phyloP scores from a whole-genome alignment of 1,140 invertebrate species.

The Liolophura sinensis region DNA sequence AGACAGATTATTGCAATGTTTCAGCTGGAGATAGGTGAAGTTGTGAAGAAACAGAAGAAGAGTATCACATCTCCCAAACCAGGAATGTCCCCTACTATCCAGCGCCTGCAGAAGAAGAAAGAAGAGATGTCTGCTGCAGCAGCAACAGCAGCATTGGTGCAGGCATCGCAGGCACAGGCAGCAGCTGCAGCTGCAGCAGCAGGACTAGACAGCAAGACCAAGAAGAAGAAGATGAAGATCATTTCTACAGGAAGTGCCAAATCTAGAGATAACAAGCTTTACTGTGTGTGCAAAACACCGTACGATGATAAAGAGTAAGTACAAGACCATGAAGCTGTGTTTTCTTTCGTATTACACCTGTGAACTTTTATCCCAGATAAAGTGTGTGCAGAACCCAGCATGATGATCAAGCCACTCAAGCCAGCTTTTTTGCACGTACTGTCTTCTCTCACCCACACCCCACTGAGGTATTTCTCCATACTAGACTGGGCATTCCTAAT shows the following conservation, averaged over 20 bases:
- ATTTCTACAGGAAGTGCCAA: slow-evolving; percentile 45
- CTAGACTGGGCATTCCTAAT: too few species aligned
- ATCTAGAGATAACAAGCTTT: slow-evolving; percentile 67
- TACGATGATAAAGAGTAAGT: slow-evolving; percentile 78
- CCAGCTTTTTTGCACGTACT: too few species aligned
- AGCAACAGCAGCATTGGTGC: slow-evolving; percentile 9
- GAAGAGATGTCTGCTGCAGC: slow-evolving; percentile 6
- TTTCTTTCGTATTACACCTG: too few species aligned
- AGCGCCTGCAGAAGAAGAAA: slow-evolving; percentile 9
- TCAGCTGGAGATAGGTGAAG: slow-evolving; percentile 13
- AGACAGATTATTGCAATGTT: background rate
- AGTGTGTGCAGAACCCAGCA: too few species aligned
- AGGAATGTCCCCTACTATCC: slow-evolving; percentile 13
- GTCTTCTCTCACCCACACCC: too few species aligned
- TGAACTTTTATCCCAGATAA: too few species aligned
- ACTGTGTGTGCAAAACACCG: slow-evolving; percentile 91
- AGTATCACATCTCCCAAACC: slow-evolving; percentile 3
- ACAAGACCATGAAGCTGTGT: too few species aligned
- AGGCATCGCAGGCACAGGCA: slow-evolving; percentile 7
- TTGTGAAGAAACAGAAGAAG: slow-evolving; percentile 23
- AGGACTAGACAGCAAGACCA: slow-evolving; percentile 10
- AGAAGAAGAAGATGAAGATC: slow-evolving; percentile 51
- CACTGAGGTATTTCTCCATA: too few species aligned
- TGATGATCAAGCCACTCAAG: too few species aligned
- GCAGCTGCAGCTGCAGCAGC: slow-evolving; percentile 13